Evolutionary conservation across 2,797 vertebrate genomes (phyloP), one percentile per base, ranked within the genome.

Genomic region (Anolis apletophallus): DNA sequence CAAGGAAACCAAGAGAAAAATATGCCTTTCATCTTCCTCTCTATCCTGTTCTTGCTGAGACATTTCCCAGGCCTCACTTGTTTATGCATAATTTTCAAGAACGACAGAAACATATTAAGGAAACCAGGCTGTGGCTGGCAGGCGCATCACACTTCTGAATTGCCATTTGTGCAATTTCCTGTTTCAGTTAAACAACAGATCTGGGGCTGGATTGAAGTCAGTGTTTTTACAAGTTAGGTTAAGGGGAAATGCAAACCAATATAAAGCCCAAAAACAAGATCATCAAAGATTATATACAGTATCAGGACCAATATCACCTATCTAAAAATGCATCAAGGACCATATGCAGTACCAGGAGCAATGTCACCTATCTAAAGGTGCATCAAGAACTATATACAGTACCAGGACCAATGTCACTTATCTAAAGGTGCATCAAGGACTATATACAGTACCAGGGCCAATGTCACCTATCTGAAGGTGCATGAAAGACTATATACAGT

Each of bases 121-220:
- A 71, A 85, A 59, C 54, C 34, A 59, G 34, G 12, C 64, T 16
- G 0, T 1, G 64, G 17, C 52, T n/a, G 64, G 21, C 75, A 85
- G 34, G 57, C 2, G 46, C 26, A 55, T 57, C 52, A 23, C 3
- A 12, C 13, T 69, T 72, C 67, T n/a, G 1, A 46, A 32, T 46
- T 17, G 34, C 54, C 64, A 57, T 46, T 59, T 77, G 34, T 50
- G 76, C 55, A 71, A 59, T 71, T 79, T 85, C 76, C 76, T 79
- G 64, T 26, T 19, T 32, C 75, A 59, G 34, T 36, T 54, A 71
- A 85, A 69, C 1, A 29, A 78, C 76, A 79, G 64, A 55, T 40
- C 29, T 11, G 6, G 34, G 23, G 1, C 55, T 68, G 17, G 55
- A 55, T 69, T 40, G n/a, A 57, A 46, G 76, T 6, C 14, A 23